Conservation (phyloP, 2,113 vertebrate species). For the Psilopogon haemacephalus region DNA sequence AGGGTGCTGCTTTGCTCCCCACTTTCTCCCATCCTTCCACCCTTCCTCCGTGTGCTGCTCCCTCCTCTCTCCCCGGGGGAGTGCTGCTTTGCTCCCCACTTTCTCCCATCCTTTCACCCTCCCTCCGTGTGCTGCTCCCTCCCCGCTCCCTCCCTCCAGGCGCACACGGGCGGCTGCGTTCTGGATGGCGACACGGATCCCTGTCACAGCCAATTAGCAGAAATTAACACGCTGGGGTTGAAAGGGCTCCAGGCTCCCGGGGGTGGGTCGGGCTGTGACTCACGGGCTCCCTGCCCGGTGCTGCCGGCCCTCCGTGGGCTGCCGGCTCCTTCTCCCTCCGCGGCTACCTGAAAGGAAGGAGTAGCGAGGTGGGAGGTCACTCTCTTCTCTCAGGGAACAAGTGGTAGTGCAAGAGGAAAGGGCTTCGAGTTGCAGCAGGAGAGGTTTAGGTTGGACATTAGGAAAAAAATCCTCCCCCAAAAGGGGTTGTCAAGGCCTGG, state of each 20-base stretch:
- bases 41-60: background rate
- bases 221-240: conserved; percentile 29
- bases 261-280: conserved; percentile 1
- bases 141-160: background rate
- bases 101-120: background rate
- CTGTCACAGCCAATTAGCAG: conserved; percentile 63
- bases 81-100: background rate
- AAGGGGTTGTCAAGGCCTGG: background rate
- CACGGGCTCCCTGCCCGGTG: conserved; percentile 14
- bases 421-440: background rate
- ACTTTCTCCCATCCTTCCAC: background rate
- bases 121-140: background rate
- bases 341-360: background rate
- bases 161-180: background rate
- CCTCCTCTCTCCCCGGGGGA: background rate
- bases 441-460: background rate
- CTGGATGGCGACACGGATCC: conserved; percentile 31
- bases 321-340: background rate
- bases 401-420: background rate
- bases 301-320: background rate
- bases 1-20: background rate
- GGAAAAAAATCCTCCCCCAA: background rate
- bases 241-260: conserved; percentile 1
- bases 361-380: background rate
- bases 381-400: background rate